Conservation (phyloP, 2,888 invertebrate genomes). For the Thysanoteuthis rhombus region DNA sequence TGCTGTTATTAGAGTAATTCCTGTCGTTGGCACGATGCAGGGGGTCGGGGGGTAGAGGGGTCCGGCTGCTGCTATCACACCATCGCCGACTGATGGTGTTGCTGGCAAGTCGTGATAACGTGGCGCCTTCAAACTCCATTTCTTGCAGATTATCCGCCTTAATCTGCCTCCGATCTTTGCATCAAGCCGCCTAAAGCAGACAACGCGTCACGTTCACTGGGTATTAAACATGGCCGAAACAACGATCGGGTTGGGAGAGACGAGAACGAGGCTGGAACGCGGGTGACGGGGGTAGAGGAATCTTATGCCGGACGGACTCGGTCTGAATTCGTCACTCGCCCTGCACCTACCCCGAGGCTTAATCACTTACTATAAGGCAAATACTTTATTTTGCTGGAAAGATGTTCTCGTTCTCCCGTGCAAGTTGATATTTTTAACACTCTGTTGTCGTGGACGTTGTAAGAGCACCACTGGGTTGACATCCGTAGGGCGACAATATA, state of each 20-base stretch:
- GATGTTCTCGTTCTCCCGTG: background rate
- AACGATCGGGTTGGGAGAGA: background rate
- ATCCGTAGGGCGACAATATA: too few relatives aligned
- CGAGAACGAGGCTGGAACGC: background rate
- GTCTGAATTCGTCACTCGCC: background rate
- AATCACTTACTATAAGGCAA: background rate
- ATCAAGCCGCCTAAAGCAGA: constrained; percentile 12
- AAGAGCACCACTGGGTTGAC: background rate
- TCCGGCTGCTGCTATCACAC: too few relatives aligned
- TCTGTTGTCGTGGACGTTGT: background rate
- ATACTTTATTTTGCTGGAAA: background rate
- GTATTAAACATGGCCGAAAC: background rate
- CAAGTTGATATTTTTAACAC: background rate
- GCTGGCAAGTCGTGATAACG: background rate
- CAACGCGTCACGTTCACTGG: background rate
- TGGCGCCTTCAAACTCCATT: background rate
- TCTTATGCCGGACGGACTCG: background rate
- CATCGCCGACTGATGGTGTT: constrained; percentile 12
- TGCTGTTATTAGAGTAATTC: background rate
- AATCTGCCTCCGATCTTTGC: background rate
- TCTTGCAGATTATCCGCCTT: background rate
- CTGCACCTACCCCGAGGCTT: background rate
- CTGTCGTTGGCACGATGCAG: background rate
- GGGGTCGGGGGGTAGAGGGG: background rate
- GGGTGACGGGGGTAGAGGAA: background rate